phyloP scores from a whole-genome alignment of 2,797 vertebrate genomes.

The Helicolenus hilgendorfi region DNA sequence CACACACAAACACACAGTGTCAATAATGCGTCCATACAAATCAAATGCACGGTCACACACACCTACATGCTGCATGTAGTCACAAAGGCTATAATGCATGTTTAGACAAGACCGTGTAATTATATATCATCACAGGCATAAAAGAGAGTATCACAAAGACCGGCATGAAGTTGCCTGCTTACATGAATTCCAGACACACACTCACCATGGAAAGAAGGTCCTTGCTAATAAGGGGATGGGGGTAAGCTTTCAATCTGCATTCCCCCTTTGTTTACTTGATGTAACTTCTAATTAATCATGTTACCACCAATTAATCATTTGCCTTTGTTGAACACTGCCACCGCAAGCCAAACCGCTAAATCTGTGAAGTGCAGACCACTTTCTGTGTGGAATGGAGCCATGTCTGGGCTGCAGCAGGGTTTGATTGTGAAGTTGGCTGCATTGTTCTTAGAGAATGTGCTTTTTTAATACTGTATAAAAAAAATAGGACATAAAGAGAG shows the following conservation, averaged over 20 bases:
- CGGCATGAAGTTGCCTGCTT: background rate
- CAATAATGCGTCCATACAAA: background rate
- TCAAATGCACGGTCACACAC: background rate
- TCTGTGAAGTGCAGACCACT: background rate
- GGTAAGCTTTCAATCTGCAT: background rate
- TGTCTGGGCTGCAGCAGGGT: background rate
- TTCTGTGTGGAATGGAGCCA: background rate
- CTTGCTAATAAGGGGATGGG: background rate
- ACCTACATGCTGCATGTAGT: background rate
- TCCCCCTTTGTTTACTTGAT: conserved; percentile 19
- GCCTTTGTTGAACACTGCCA: background rate
- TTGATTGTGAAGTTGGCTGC: background rate
- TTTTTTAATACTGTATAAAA: background rate
- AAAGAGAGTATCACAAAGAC: background rate
- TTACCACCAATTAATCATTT: conserved; percentile 31
- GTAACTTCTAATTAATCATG: conserved; percentile 45
- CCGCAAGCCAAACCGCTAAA: background rate
- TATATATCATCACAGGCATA: background rate
- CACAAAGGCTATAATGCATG: background rate
- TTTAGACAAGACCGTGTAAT: background rate
- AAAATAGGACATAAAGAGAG: background rate
- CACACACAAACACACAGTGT: background rate
- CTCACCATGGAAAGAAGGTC: background rate
- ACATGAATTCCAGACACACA: background rate
- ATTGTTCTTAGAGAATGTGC: background rate